Evolutionary conservation across 2,888 invertebrate species (phyloP).

Genomic region (Cheilosia urbana): DNA sequence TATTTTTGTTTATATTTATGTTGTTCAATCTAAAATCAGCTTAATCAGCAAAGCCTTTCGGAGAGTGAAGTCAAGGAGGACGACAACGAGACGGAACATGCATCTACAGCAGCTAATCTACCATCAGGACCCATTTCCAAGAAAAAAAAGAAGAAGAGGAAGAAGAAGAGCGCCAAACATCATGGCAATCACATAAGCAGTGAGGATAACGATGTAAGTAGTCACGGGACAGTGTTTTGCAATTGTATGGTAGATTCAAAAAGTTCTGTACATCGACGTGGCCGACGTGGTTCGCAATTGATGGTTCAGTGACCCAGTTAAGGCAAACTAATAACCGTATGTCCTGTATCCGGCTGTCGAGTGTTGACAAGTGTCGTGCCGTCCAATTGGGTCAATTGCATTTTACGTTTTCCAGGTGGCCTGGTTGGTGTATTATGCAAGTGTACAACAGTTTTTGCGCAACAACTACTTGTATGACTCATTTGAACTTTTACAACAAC

Average conservation of each 20-base stretch:
- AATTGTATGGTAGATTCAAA: neutral
- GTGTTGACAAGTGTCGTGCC: conserved; percentile 31
- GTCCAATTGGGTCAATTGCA: conserved; percentile 49
- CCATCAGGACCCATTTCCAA: conserved; percentile 84
- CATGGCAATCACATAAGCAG: conserved; percentile 85
- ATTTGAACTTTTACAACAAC: neutral
- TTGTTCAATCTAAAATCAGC: conserved; percentile 81
- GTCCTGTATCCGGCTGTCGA: conserved; percentile 26
- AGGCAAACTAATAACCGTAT: conserved; percentile 19
- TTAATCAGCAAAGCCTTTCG: conserved; percentile 88
- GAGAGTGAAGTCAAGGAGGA: conserved; percentile 89
- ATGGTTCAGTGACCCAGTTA: conserved; percentile 63
- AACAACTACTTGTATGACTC: conserved; percentile 14
- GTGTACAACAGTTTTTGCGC: neutral
- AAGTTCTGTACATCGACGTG: neutral
- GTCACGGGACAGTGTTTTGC: conserved; percentile 61
- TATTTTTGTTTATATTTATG: conserved; percentile 40
- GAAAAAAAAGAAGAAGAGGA: conserved; percentile 87
- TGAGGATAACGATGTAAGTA: conserved; percentile 87
- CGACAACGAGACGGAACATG: conserved; percentile 87
- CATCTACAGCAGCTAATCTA: conserved; percentile 85
- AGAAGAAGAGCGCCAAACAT: conserved; percentile 86
- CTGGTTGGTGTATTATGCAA: conserved; percentile 1
- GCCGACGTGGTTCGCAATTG: conserved; percentile 4
- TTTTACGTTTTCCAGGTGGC: conserved; percentile 7